Evolutionary conservation across 2,113 vertebrate species (phyloP).

Genomic region (Trematocara zebra): DNA sequence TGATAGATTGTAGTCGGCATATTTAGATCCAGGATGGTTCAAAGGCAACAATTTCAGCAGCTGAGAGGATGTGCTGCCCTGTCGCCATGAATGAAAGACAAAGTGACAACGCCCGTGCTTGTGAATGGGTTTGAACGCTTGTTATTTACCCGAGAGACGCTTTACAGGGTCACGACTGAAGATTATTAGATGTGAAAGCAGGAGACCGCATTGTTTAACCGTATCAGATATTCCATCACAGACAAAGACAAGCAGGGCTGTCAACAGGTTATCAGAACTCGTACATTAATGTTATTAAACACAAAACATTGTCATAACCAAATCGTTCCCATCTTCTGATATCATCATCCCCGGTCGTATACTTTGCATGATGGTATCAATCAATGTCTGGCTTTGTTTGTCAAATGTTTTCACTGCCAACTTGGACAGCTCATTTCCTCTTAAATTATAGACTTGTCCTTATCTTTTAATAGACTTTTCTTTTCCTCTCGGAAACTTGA

Average conservation of each 20-base stretch:
- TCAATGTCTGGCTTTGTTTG: neutral
- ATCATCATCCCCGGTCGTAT: neutral
- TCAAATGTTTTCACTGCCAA: neutral
- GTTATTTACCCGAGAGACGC: neutral
- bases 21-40: neutral
- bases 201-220: neutral
- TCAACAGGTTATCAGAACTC: neutral
- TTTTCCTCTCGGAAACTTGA: neutral
- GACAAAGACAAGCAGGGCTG: neutral
- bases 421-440: conserved; percentile 15
- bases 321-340: neutral
- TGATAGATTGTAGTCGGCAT: neutral
- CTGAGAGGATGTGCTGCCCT: neutral
- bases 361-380: neutral
- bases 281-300: neutral
- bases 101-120: neutral
- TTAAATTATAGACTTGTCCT: conserved; percentile 26
- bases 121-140: neutral
- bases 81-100: neutral
- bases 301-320: neutral
- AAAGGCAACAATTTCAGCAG: neutral
- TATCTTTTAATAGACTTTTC: conserved; percentile 55
- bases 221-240: neutral
- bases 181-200: neutral
- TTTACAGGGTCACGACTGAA: neutral